Evolutionary conservation across 2,888 invertebrate species (phyloP), one percentile per base, ranked within the genome.

Genomic region (Limenitis camilla): DNA sequence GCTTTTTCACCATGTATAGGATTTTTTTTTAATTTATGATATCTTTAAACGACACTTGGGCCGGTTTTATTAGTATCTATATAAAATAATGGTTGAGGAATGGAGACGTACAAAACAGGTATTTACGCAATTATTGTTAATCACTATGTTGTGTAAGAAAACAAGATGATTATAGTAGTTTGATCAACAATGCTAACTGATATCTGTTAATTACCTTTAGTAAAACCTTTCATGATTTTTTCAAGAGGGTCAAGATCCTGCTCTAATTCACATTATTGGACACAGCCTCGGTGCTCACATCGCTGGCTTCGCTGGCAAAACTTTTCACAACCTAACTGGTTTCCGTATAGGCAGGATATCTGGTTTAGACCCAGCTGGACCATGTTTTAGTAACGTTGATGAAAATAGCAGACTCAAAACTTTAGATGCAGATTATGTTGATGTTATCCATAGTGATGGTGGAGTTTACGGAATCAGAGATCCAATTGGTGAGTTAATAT

Each of bases 221-320:
- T 19, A 19, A 19, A 19, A 19, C 19, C 19, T 19, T 2, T 3
- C 19, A 19, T 19, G 19, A 19, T 7, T 11, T 5, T 29, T 35
- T 61, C 0, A 69, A 86, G 85, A 63, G 30, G 84, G 81, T 7
- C 53, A 76, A 6, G 59, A 72, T 6, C 73, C 81, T 0, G 45
- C 63, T 0, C 53, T 65, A 0, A 75, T 86, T 47, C 80, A 84
- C 62, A 61, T 88, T n/a, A 69, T 87, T 6, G 87, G 87, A 0
- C 87, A 86, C 75, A 86, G 86, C 44, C 73, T 87, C 1, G 87
- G 87, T 10, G 62, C 79, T 0, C 86, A 88, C 66, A 80, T 86
- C 47, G 65, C 74, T 29, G 76, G 81, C 3, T 84, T 80, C 60
- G 61, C 84, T 0, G 85, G 81, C 29, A 80, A 85, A 60, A 61